phyloP scores from a whole-genome alignment of 2,888 invertebrate species.

The Malthinus seriepunctatus region DNA sequence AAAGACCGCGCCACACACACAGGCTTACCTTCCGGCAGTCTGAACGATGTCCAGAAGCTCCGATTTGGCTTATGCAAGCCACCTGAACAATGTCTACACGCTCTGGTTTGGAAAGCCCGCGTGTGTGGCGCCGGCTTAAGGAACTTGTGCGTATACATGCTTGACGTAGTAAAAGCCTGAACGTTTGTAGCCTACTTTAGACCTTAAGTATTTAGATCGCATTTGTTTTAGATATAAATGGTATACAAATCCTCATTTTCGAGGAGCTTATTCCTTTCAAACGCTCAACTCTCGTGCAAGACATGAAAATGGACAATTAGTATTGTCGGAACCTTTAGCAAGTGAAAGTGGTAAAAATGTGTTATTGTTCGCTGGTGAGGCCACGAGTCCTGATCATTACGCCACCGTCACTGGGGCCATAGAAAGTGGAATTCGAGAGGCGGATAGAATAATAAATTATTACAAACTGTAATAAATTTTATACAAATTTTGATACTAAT shows the following conservation, averaged over 20 bases:
- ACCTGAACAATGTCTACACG: no score
- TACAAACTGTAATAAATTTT: not conserved
- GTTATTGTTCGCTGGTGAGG: constrained; percentile 61
- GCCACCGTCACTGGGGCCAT: constrained; percentile 57
- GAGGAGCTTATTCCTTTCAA: constrained; percentile 41
- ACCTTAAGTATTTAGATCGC: no score
- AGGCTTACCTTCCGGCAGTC: no score
- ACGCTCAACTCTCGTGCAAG: constrained; percentile 25
- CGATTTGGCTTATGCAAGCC: no score
- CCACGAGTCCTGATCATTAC: constrained; percentile 51
- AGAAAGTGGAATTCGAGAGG: constrained; percentile 55
- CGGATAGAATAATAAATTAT: constrained; percentile 44
- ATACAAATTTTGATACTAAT: no score
- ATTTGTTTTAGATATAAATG: constrained; percentile 62
- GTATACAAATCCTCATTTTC: constrained; percentile 66
- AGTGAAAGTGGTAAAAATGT: constrained; percentile 51
- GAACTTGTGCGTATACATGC: no score
- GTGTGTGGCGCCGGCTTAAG: no score
- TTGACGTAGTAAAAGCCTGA: no score
- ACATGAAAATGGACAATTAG: constrained; percentile 44
- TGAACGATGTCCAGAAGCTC: no score
- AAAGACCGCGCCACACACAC: no score
- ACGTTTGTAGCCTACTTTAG: no score
- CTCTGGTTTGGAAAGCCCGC: no score
- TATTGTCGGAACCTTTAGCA: constrained; percentile 46